These are phyloP conservation scores for Oplegnathus fasciatus DNA, from an alignment of 2,113 vertebrate genomes.

Conservation along the genomic window DNA sequence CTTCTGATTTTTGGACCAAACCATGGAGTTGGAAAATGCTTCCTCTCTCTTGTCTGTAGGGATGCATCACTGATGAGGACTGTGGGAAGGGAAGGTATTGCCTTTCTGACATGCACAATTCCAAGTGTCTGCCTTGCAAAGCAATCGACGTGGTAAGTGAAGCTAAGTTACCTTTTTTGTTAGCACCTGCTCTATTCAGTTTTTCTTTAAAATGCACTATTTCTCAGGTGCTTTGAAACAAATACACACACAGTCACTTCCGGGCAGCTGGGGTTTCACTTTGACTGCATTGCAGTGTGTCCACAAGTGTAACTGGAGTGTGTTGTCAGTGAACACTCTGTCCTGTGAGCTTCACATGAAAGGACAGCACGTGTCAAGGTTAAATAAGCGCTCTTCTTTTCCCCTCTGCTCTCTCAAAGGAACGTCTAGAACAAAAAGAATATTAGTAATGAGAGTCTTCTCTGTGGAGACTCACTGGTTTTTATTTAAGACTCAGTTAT, in stretches of 20 bases:
- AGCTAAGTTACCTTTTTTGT: background rate
- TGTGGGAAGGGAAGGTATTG: conserved; percentile 90
- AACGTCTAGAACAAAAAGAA: background rate
- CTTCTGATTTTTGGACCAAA: background rate
- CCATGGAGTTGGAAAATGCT: background rate
- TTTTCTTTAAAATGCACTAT: background rate
- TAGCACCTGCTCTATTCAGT: background rate
- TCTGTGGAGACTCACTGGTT: conserved; percentile 6
- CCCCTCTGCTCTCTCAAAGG: conserved; percentile 6
- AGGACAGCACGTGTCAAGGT: conserved; percentile 57
- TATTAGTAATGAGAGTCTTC: background rate
- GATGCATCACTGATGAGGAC: conserved; percentile 91
- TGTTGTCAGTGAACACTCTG: conserved; percentile 34
- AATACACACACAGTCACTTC: background rate
- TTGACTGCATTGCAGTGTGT: conserved; percentile 83
- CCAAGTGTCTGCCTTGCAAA: conserved; percentile 90
- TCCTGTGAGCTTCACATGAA: conserved; percentile 56
- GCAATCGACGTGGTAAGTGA: conserved; percentile 84
- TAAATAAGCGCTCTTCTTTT: conserved; percentile 44
- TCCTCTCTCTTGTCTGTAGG: conserved; percentile 77
- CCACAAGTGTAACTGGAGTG: conserved; percentile 78
- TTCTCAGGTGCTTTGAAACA: background rate
- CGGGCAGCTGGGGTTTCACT: conserved; percentile 56
- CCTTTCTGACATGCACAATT: conserved; percentile 83
- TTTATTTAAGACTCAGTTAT: conserved; percentile 23